Base-by-base conservation (phyloP, 2,797 vertebrate species). In the Bovichtus diacanthus region DNA sequence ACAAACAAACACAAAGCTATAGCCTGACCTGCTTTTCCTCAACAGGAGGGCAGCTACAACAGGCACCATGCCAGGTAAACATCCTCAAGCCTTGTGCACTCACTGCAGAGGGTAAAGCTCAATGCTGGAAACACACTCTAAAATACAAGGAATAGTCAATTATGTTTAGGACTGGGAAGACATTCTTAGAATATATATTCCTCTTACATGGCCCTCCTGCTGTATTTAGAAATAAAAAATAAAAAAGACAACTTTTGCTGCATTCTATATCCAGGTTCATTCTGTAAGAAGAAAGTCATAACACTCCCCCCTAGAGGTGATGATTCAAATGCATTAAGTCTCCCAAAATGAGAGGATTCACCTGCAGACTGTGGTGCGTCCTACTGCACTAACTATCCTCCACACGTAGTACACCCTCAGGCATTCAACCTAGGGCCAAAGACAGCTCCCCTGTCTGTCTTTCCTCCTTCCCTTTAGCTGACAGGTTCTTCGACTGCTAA, bases 31-130 rank as follows among this genome's bases (percentile, higher is more conserved):
- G 91, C 83, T 90, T 90, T 90, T 83, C 90, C 88, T 87, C 92
- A 92, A 89, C 88, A 92, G 92, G 92, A 94, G 91, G 91, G 88
- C 89, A 90, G 88, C 92, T 90, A 90, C 90, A 92, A 90, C 91
- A 94, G 94, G 94, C 93, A 93, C 88, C 91, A 90, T 94, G 94
- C 94, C 94, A 95, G 93, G 92, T 92, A 91, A 92, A 94, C 91
- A 93, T 94, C 94, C 94, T 94, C 92, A 81, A 94, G 94, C 92
- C 86, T 90, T 93, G 86, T 93, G 92, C 90, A 85, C 93, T 94
- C 90, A 66, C 92, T 91, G 92, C 90, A 89, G 88, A 94, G 91
- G 90, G 89, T 90, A 92, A 90, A 89, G 86, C 90, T 88, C 90
- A 86, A 86, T 72, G 88, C 88, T 89, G 86, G 73, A 89, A 90